Evolutionary conservation across 2,888 invertebrate species (phyloP), one percentile per base, ranked within the genome.

Genomic region (Phrixothrix hirtus): DNA sequence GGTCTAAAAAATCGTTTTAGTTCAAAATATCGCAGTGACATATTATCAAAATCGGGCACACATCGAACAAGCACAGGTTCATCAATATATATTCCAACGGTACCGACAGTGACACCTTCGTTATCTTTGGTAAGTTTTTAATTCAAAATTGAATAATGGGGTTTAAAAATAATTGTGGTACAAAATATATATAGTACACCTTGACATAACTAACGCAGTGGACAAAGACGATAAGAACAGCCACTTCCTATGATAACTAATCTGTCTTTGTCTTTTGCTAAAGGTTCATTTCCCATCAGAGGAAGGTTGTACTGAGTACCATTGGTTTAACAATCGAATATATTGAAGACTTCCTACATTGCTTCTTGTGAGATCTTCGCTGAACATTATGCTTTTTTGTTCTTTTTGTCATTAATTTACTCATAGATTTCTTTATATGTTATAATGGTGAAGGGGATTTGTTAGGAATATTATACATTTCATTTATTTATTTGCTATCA

Each of bases 61-160:
- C 70, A 79, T 14, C 66, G 69, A 58, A 65, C 69, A 2, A 70
- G 71, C 44, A 79, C 83, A 44, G 79, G 78, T 64, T 79, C 79
- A 64, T 82, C 84, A 38, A 79, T 78, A 67, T 85, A 85, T 73
- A 79, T 81, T 71, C 81, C 84, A 52, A 84, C 84, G 53, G 82
- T 85, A 63, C 84, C 84, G 36, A 77, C 80, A 53, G 75, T 82
- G 48, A 81, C 81, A 64, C 74, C 81, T 63, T 34, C 58, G 12
- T 43, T 59, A n/a, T 34, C 32, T 13, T 46, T 44, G 37, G 56
- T 56, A 35, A 47, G 52, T 46, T 25, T 15, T 32, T 7, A 21
- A 41, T 26, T 16, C 14, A 26, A 27, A 15, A 27, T 9, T 76
- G 79, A 68, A n/a, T n/a, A n/a, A n/a, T n/a, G n/a, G n/a, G n/a